Evolutionary conservation across 2,113 vertebrate genomes (phyloP), one percentile per base, ranked within the genome.

Genomic region (Delphinus delphis): DNA sequence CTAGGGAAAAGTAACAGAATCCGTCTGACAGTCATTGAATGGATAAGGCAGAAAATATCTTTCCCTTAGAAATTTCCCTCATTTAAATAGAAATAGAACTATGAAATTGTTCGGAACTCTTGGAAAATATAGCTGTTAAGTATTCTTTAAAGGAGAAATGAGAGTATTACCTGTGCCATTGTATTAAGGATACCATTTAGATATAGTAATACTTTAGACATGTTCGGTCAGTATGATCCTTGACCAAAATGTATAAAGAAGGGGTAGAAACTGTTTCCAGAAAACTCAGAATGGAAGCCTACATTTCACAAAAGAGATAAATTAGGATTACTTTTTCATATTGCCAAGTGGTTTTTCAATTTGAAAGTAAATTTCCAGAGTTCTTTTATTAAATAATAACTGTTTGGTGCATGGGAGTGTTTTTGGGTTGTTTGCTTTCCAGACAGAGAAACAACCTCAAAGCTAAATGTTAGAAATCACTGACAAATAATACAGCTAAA

Each of bases 401-500:
- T 58, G 17, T 63, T 70, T 60, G 20, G 28, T 79, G 6, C 18
- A 23, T 7, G 9, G 25, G 55, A 28, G 20, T 68, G 58, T 67
- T 97, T 95, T 91, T 60, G 71, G 67, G 77, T 68, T 84, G 44
- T 89, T 97, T 83, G 77, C 41, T 82, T 80, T 23, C n/a, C 31
- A 26, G 36, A 23, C 33, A 97, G 60, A 96, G 89, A 92, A 89
- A 28, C 21, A 86, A 23, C 21, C 41, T 95, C 63, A 70, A 55
- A 87, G 79, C 58, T 96, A 91, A 93, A 89, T 83, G 92, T 58
- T 92, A 76, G 68, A 77, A 94, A 88, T 88, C 70, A 65, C 65
- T 93, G n/a, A 82, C 63, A 88, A 90, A 93, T 53, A 86, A 95
- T 76, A 87, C 93, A 92, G 18, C 95, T 63, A 95, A 93, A 80